These are phyloP conservation scores for Hiodon alosoides DNA, from an alignment of 2,113 vertebrate genomes.

Conservation along the genomic window DNA sequence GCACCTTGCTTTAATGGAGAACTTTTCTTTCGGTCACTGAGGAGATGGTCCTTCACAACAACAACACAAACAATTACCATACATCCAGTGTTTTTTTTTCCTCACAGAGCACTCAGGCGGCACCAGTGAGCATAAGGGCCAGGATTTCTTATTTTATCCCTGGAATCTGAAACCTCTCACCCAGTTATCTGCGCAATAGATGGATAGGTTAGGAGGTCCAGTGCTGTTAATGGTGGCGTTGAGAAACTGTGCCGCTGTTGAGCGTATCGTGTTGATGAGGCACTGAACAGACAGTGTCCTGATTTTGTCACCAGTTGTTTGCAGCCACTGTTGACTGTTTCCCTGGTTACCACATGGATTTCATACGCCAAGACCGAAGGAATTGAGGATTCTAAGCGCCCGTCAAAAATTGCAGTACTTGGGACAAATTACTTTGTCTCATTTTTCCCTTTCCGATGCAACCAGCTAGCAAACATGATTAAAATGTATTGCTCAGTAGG, in stretches of 20 bases:
- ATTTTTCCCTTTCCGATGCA: neutral
- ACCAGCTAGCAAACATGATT: neutral
- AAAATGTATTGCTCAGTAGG: no score
- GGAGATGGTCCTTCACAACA: no score
- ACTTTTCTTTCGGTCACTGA: no score
- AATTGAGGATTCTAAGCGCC: slow-evolving; percentile 7
- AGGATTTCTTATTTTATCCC: slow-evolving; percentile 1
- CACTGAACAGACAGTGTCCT: neutral
- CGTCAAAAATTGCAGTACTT: neutral
- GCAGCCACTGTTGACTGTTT: slow-evolving; percentile 28
- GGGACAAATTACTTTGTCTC: neutral
- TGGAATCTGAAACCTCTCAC: neutral
- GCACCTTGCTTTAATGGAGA: no score
- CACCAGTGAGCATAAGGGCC: neutral
- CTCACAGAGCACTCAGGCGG: neutral
- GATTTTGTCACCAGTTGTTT: neutral
- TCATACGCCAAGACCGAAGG: slow-evolving; percentile 22
- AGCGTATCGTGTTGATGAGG: slow-evolving; percentile 7
- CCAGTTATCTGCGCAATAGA: neutral
- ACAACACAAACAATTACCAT: no score
- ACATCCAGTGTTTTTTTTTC: neutral
- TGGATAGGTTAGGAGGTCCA: slow-evolving; percentile 3
- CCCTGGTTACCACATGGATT: slow-evolving; percentile 41
- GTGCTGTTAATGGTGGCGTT: neutral
- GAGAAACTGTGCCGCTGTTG: slow-evolving; percentile 12